A percentile compares a stretch with the other conserved stretches of the same genome.
These are phyloP conservation scores for Macquaria australasica DNA, from an alignment of 2,113 vertebrate genomes.

Conservation along the genomic window DNA sequence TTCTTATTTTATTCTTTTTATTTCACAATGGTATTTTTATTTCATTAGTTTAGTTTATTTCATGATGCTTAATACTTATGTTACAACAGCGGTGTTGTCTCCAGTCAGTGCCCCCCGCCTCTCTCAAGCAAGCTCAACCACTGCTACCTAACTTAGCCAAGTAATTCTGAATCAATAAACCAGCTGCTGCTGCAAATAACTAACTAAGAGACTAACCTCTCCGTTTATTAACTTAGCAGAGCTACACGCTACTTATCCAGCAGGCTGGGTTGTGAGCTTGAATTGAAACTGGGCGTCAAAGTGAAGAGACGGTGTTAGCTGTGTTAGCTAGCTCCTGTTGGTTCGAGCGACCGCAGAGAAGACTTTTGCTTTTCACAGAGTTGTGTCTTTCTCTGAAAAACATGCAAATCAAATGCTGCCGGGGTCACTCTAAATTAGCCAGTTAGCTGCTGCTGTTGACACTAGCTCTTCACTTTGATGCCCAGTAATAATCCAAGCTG, in stretches of 20 bases:
- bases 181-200: no score
- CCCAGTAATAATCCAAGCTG: not conserved
- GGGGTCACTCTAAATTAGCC: not conserved
- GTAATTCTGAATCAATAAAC: no score
- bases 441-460: not conserved
- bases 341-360: not conserved
- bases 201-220: not conserved
- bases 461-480: not conserved
- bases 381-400: no score
- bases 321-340: not conserved
- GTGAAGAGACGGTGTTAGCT: no score
- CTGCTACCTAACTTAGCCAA: not conserved
- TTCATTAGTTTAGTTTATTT: not conserved
- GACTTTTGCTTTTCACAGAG: no score
- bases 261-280: not conserved
- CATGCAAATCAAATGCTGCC: no score
- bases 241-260: not conserved
- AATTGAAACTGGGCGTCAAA: not conserved
- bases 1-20: no score
- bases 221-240: not conserved
- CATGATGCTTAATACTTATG: not conserved
- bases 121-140: not conserved
- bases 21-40: not conserved
- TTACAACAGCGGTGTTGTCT: not conserved
- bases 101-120: not conserved